phyloP scores from a whole-genome alignment of 2,113 vertebrate species.

The Platanista minor region DNA sequence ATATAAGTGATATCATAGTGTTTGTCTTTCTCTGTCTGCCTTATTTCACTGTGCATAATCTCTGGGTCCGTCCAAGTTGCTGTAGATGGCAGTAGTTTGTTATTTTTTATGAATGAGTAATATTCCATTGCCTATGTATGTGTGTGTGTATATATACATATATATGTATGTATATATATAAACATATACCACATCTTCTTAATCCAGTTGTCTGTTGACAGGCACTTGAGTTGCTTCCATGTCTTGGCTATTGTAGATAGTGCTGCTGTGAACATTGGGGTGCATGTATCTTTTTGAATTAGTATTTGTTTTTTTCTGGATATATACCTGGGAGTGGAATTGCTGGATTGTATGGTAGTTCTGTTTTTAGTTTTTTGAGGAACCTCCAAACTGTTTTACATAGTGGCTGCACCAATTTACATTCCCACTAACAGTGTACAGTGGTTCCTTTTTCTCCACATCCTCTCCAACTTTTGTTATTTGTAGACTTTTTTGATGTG shows the following conservation, averaged over 20 bases:
- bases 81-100: neutral
- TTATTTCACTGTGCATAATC: neutral
- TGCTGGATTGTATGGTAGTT: neutral
- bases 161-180: neutral
- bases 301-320: too few relatives aligned
- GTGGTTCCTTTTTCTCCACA: neutral
- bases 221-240: too few relatives aligned
- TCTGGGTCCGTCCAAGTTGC: neutral
- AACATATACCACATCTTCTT: too few relatives aligned
- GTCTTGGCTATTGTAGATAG: too few relatives aligned
- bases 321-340: too few relatives aligned
- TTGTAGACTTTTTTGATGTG: neutral
- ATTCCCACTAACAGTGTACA: neutral
- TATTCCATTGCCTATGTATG: neutral
- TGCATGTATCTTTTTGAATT: too few relatives aligned
- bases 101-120: neutral
- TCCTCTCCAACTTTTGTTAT: neutral
- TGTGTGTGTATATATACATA: neutral
- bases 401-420: neutral
- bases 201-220: too few relatives aligned
- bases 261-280: too few relatives aligned
- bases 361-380: neutral
- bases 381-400: neutral
- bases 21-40: neutral
- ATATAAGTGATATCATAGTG: neutral